Conservation (phyloP, 2,113 vertebrate genomes). For the Chloropsis cyanopogon region DNA sequence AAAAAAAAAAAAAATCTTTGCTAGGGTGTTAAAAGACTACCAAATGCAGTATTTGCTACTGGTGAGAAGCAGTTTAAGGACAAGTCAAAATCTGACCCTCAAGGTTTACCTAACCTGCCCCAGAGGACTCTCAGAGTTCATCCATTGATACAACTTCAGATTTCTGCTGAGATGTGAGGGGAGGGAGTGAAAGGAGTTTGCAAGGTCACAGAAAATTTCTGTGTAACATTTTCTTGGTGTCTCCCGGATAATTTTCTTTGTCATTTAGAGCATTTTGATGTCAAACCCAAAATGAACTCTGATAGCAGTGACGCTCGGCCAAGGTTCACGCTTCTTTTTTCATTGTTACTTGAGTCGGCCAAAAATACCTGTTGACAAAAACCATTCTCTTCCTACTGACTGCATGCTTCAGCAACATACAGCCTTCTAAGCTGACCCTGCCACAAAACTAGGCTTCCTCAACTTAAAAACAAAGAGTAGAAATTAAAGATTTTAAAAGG, state of each 20-base stretch:
- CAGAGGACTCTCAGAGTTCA: not conserved
- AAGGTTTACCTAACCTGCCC: not conserved
- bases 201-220: not conserved
- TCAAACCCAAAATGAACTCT: not conserved
- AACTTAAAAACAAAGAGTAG: not conserved
- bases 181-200: not conserved
- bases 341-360: not conserved
- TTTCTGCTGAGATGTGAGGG: not conserved
- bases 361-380: not conserved
- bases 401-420: rapidly evolving
- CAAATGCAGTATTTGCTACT: not conserved
- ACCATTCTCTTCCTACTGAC: not conserved
- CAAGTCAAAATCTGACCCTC: not conserved
- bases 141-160: not conserved
- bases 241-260: not conserved
- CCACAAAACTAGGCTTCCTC: not conserved
- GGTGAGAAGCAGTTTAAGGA: not conserved
- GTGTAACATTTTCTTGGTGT: not conserved
- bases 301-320: not conserved
- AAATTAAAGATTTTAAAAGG: not conserved
- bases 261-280: not conserved
- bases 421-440: not conserved
- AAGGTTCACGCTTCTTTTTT: not conserved
- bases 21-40: not conserved
- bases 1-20: not conserved